Conservation (phyloP, 2,113 vertebrate genomes). For the Bostrychus sinensis region DNA sequence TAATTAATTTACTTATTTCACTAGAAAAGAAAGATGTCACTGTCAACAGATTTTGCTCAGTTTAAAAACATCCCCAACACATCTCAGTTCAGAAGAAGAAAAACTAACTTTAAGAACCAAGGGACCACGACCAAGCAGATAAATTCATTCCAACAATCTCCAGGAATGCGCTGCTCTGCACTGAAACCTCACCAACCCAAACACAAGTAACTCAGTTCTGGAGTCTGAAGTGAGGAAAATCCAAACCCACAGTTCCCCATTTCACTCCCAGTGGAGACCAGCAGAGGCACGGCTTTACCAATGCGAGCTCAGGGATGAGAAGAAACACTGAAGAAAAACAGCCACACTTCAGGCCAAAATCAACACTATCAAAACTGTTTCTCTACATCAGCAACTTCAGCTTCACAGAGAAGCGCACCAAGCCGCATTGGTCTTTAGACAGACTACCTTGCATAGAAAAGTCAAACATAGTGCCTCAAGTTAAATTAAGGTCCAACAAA, state of each 20-base stretch:
- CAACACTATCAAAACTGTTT: conserved; percentile 62
- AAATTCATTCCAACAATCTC: conserved; percentile 72
- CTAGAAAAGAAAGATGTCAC: background rate
- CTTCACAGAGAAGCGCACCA: conserved; percentile 55
- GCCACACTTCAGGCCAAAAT: conserved; percentile 59
- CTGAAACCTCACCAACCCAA: conserved; percentile 77
- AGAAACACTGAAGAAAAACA: conserved; percentile 57
- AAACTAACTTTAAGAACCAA: conserved; percentile 41
- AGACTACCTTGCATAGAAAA: background rate
- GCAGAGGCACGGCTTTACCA: conserved; percentile 62
- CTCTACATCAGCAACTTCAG: conserved; percentile 75
- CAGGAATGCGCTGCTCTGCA: conserved; percentile 66
- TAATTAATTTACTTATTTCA: background rate
- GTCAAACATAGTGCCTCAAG: background rate
- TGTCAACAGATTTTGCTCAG: background rate
- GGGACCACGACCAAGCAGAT: conserved; percentile 61
- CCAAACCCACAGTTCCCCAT: conserved; percentile 70
- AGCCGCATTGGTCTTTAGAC: background rate
- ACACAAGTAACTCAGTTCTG: conserved; percentile 67
- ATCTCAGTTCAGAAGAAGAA: conserved; percentile 38
- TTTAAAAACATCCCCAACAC: conserved; percentile 35
- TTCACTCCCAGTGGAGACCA: conserved; percentile 47
- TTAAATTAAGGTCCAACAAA: too few relatives aligned
- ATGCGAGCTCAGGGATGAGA: conserved; percentile 48
- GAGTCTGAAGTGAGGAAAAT: conserved; percentile 66